Evolutionary conservation across 2,113 vertebrate species (phyloP).

Genomic region (Ginglymostoma cirratum): DNA sequence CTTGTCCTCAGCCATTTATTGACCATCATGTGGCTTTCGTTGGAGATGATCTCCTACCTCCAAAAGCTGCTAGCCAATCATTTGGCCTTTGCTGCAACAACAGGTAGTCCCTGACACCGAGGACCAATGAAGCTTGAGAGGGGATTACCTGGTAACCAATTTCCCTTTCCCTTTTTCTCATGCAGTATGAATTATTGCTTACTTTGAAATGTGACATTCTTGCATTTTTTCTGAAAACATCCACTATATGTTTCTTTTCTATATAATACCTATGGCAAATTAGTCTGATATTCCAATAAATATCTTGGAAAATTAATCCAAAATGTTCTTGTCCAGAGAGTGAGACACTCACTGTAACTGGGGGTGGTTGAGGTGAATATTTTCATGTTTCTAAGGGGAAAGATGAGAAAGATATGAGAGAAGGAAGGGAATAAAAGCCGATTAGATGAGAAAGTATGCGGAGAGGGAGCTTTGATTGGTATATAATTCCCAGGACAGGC

Average conservation of each 20-base stretch:
- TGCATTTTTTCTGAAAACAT: neutral
- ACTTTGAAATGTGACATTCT: neutral
- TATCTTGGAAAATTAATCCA: neutral
- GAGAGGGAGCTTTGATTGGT: neutral
- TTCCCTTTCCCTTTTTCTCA: neutral
- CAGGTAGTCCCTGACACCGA: too few relatives aligned
- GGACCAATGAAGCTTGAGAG: too few relatives aligned
- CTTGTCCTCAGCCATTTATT: too few relatives aligned
- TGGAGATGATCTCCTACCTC: too few relatives aligned
- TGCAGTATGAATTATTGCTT: neutral
- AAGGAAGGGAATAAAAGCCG: neutral
- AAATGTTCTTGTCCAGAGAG: neutral
- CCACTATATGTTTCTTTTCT: neutral
- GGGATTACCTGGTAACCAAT: neutral
- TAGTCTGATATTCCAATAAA: neutral
- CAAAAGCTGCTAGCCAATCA: too few relatives aligned
- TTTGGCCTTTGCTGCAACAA: too few relatives aligned
- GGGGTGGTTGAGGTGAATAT: neutral
- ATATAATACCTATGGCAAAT: neutral
- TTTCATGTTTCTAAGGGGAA: neutral
- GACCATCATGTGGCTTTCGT: too few relatives aligned
- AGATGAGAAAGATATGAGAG: too few relatives aligned
- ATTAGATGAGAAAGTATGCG: neutral
- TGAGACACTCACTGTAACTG: neutral
- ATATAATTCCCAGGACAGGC: neutral